These are phyloP conservation scores for Diaprepes abbreviatus DNA, from an alignment of 2,888 invertebrate species.

Conservation along the genomic window DNA sequence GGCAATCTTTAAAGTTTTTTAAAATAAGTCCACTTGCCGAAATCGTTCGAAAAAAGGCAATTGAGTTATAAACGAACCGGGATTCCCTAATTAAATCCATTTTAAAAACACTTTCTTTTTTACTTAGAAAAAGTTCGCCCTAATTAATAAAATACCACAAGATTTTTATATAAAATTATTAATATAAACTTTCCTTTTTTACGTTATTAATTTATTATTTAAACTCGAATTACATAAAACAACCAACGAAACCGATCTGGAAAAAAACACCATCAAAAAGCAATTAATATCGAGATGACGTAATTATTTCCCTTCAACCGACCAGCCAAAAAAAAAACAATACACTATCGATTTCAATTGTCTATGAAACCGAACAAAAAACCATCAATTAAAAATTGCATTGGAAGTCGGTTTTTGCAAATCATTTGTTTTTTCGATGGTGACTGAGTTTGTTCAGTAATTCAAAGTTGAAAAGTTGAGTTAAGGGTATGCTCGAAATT, in stretches of 20 bases:
- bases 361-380: slow-evolving; percentile 45
- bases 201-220: slow-evolving; percentile 33
- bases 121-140: not conserved
- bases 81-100: not conserved
- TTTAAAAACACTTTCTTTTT: slow-evolving; percentile 8
- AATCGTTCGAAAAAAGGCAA: not conserved
- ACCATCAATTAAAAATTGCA: slow-evolving; percentile 50
- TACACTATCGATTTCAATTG: slow-evolving; percentile 50
- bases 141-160: slow-evolving; percentile 15
- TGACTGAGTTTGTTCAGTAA: slow-evolving; percentile 31
- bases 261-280: slow-evolving; percentile 40
- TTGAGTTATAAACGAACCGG: not conserved
- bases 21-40: no score
- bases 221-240: slow-evolving; percentile 41
- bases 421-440: slow-evolving; percentile 39
- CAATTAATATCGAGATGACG: slow-evolving; percentile 48
- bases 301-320: slow-evolving; percentile 44
- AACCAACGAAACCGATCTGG: slow-evolving; percentile 38
- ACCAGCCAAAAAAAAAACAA: slow-evolving; percentile 40
- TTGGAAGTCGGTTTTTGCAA: slow-evolving; percentile 45
- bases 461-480: no score
- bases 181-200: slow-evolving; percentile 36
- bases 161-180: slow-evolving; percentile 30
- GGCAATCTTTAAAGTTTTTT: no score
- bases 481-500: no score